Evolutionary conservation across 2,797 vertebrate species (phyloP).

Genomic region (Chelonia mydas): DNA sequence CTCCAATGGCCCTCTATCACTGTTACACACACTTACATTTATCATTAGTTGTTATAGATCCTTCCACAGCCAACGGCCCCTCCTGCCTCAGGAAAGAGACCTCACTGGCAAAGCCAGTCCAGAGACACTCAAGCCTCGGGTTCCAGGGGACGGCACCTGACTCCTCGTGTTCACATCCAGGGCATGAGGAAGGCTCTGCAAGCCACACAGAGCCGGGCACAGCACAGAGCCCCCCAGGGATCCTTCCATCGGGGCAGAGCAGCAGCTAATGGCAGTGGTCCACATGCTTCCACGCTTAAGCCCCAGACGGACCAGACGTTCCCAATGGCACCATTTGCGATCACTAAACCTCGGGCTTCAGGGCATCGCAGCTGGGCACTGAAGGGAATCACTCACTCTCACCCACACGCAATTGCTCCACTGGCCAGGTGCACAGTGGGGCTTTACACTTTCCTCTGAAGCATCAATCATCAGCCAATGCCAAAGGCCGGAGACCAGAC

Average conservation of each 20-base stretch:
- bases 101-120: background rate
- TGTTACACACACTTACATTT: constrained; percentile 84
- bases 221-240: background rate
- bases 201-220: background rate
- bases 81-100: constrained; percentile 25
- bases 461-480: too few species aligned
- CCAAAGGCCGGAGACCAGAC: too few species aligned
- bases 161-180: background rate
- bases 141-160: background rate
- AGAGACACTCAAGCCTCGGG: background rate
- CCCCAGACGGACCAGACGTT: background rate
- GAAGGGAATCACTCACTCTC: background rate
- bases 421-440: too few species aligned
- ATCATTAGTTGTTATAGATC: constrained; percentile 82
- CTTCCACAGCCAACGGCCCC: constrained; percentile 52
- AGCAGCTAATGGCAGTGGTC: too few species aligned
- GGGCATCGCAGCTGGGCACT: too few species aligned
- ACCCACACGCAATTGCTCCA: background rate
- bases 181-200: background rate
- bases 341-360: background rate
- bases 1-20: constrained; percentile 84
- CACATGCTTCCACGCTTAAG: too few species aligned
- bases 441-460: too few species aligned
- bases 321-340: background rate
- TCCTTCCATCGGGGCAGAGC: background rate